phyloP scores from a whole-genome alignment of 2,888 invertebrate genomes.

The Drosophila sordidapex region DNA sequence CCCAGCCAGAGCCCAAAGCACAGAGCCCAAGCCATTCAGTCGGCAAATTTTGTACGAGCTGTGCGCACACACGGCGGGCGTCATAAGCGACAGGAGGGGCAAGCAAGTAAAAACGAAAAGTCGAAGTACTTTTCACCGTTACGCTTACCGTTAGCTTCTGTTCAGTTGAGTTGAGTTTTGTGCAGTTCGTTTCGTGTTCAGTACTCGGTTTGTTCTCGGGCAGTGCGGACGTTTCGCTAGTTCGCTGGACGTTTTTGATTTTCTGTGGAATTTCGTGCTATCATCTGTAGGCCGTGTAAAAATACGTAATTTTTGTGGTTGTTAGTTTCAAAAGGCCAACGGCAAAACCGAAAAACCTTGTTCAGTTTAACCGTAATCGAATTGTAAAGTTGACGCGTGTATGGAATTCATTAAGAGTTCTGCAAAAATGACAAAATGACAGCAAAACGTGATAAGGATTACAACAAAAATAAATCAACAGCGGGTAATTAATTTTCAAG shows the following conservation, averaged over 20 bases:
- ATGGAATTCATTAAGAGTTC: slow-evolving; percentile 71
- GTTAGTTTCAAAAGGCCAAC: slow-evolving; percentile 34
- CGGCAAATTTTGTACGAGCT: slow-evolving; percentile 70
- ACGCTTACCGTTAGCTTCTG: slow-evolving; percentile 58
- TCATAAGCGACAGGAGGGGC: slow-evolving; percentile 39
- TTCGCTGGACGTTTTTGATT: background rate
- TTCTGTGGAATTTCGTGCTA: background rate
- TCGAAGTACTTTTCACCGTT: slow-evolving; percentile 61
- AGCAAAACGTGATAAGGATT: slow-evolving; percentile 85
- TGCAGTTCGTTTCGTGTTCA: slow-evolving; percentile 42
- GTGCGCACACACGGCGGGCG: slow-evolving; percentile 54
- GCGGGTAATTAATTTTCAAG: slow-evolving; percentile 69
- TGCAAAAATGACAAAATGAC: slow-evolving; percentile 83
- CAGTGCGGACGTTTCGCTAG: slow-evolving; percentile 53
- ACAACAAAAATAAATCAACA: slow-evolving; percentile 82
- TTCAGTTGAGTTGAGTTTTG: slow-evolving; percentile 24
- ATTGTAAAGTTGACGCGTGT: slow-evolving; percentile 26
- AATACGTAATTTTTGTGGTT: slow-evolving; percentile 55
- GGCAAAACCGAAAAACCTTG: slow-evolving; percentile 23
- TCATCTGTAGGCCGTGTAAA: slow-evolving; percentile 16
- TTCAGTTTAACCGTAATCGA: slow-evolving; percentile 5
- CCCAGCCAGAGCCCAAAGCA: slow-evolving; percentile 1
- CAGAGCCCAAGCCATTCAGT: slow-evolving; percentile 62
- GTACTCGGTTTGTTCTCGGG: slow-evolving; percentile 62
- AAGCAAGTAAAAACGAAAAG: slow-evolving; percentile 64